These are phyloP conservation scores for Chionis minor DNA, from an alignment of 2,113 vertebrate species.

Conservation along the genomic window DNA sequence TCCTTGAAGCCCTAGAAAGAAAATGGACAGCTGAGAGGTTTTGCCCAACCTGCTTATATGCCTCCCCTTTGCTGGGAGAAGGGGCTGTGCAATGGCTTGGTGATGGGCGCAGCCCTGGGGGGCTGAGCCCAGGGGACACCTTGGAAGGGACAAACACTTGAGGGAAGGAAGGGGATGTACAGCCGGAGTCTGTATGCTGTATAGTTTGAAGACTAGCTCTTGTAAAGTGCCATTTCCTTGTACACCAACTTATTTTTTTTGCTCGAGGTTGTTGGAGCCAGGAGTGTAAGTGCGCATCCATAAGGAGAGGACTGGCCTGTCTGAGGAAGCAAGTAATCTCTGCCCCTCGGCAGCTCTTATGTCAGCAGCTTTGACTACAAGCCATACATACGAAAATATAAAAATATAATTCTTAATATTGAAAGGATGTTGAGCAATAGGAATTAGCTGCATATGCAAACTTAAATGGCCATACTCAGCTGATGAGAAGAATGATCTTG, in stretches of 20 bases:
- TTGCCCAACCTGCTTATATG: background rate
- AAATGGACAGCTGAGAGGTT: background rate
- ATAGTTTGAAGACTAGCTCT: background rate
- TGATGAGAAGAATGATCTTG: background rate
- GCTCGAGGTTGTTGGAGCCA: background rate
- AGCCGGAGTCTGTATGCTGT: background rate
- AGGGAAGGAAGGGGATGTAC: background rate
- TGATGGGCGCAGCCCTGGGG: background rate
- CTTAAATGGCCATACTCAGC: background rate
- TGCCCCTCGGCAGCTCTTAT: rapidly evolving
- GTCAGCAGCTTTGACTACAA: background rate
- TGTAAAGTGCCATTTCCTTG: background rate
- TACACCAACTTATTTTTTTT: background rate
- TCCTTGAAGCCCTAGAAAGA: background rate
- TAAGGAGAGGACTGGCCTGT: background rate
- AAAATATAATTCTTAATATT: background rate
- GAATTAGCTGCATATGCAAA: background rate
- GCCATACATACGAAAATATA: background rate
- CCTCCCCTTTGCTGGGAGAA: background rate
- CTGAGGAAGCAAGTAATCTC: background rate
- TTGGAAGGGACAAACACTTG: background rate
- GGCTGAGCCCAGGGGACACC: background rate
- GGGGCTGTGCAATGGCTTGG: background rate
- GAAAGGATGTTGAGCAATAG: background rate
- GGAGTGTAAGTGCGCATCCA: background rate